Base-by-base conservation (phyloP, 2,888 invertebrate genomes). In the Trilocha varians region DNA sequence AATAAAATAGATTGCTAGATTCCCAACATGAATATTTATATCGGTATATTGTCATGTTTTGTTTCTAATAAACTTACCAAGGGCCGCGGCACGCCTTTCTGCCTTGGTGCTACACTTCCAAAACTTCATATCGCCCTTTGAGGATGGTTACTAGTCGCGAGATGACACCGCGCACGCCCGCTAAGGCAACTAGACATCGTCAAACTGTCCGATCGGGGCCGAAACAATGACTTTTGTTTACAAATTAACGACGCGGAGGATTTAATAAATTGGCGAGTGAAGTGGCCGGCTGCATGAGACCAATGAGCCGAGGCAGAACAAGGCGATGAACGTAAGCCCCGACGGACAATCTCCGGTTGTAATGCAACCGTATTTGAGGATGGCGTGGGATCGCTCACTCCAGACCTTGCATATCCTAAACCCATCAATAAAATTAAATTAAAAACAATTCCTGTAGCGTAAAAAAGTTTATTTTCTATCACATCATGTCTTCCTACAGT, bases 211-310 rank as follows among this genome's bases (percentile, higher is more conserved):
- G 72, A 64, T 65, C 61, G 70, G 47, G 61, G 62, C 57, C 72
- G 79, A 80, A 82, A 85, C 83, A 84, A 85, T 82, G 83, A 76
- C 65, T 84, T 83, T 80, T 84, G 84, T 85, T 84, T 85, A 80
- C 77, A 79, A 78, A 78, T 72, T 70, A 58, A 57, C 60, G 66
- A 64, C 74, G 78, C 74, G 65, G 65, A 62, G 67, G 69, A 71
- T 76, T 78, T 76, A 82, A 70, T 79, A 77, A 79, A 74, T 72
- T 70, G 76, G 54, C 66, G 66, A 70, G 72, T 65, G 67, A 60
- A 68, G 65, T 70, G 69, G 65, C 61, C 65, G 65, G 53, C 56
- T 56, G 61, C 59, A 59, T 55, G 60, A 65, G 65, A 61, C 70
- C 70, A 74, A 75, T 75, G 70, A 70, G 68, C 61, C 62, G 68